Percentiles rank a stretch among this genome's conserved stretches.
Conservation (phyloP, 2,888 invertebrate species). For the Pseudanteris insignis region DNA sequence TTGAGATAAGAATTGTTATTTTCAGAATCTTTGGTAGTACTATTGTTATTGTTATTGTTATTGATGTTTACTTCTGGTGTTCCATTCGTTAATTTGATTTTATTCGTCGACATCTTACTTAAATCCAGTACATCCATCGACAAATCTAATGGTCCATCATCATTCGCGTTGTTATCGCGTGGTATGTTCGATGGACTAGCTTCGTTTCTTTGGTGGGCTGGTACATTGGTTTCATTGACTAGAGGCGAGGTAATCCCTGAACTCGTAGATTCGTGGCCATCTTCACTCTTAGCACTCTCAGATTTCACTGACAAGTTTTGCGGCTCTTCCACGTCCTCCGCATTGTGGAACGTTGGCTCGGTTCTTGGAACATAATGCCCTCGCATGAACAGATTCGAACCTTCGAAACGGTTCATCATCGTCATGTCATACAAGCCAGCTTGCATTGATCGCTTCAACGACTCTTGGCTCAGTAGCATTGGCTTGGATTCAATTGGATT, state of each 20-base stretch:
- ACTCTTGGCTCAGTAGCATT: conserved; percentile 17
- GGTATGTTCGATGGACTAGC: conserved; percentile 58
- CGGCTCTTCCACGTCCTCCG: conserved; percentile 46
- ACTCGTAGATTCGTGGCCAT: conserved; percentile 62
- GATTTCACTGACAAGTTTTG: conserved; percentile 49
- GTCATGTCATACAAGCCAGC: conserved; percentile 42
- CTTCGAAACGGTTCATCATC: conserved; percentile 38
- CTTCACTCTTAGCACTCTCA: conserved; percentile 64
- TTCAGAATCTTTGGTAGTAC: conserved; percentile 50
- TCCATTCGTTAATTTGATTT: conserved; percentile 46
- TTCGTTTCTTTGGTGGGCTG: conserved; percentile 60
- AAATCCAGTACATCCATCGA: conserved; percentile 84
- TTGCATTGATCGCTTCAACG: conserved; percentile 24
- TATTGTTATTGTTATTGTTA: conserved; percentile 50
- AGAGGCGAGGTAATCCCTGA: conserved; percentile 60
- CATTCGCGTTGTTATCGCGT: conserved; percentile 41
- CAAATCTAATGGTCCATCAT: conserved; percentile 74
- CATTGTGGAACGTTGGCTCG: conserved; percentile 43
- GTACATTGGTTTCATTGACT: conserved; percentile 59
- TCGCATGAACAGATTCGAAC: conserved; percentile 38
- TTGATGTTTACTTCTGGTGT: conserved; percentile 40
- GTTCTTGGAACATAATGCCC: conserved; percentile 46
- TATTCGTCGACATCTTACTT: conserved; percentile 73
- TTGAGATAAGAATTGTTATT: conserved; percentile 60
- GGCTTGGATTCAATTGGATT: conserved; percentile 22